Conservation (phyloP, 2,888 invertebrate species). For the Melanotus villosus region DNA sequence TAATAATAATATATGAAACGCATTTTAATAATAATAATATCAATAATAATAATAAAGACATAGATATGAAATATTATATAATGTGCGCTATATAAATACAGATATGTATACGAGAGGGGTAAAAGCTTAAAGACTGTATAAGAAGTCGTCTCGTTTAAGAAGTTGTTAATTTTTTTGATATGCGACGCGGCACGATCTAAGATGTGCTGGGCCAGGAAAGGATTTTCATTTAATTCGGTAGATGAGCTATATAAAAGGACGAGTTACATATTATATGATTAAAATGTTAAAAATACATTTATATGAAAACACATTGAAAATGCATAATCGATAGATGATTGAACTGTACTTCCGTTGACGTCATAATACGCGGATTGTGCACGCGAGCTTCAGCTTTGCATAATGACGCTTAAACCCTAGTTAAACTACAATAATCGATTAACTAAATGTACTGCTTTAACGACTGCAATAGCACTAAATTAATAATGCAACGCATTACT, state of each 20-base stretch:
- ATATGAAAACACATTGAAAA: constrained; percentile 55
- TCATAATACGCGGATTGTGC: constrained; percentile 50
- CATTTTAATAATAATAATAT: constrained; percentile 2
- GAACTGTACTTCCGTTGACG: constrained; percentile 33
- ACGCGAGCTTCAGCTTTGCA: constrained; percentile 43
- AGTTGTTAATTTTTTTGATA: too few species aligned
- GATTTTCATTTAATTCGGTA: constrained; percentile 36
- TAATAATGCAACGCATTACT: constrained; percentile 20
- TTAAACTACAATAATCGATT: constrained; percentile 33
- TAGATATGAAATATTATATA: constrained; percentile 21
- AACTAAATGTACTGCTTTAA: constrained; percentile 30
- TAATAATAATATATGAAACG: not conserved
- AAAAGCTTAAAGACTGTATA: constrained; percentile 35
- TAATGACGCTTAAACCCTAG: constrained; percentile 36
- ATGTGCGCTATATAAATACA: constrained; percentile 48
- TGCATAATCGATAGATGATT: constrained; percentile 32
- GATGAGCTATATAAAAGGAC: constrained; percentile 57
- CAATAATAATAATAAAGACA: constrained; percentile 10
- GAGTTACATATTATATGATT: constrained; percentile 62
- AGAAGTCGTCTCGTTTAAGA: constrained; percentile 22
- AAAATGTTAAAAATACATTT: constrained; percentile 61
- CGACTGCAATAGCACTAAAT: constrained; percentile 32
- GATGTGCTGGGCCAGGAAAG: constrained; percentile 15
- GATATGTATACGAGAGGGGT: constrained; percentile 49
- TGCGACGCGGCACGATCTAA: constrained; percentile 9